Conservation (phyloP, 30 jellyfish, hydroid and myxozoan species). For the Pseudorhiza aurosa region DNA sequence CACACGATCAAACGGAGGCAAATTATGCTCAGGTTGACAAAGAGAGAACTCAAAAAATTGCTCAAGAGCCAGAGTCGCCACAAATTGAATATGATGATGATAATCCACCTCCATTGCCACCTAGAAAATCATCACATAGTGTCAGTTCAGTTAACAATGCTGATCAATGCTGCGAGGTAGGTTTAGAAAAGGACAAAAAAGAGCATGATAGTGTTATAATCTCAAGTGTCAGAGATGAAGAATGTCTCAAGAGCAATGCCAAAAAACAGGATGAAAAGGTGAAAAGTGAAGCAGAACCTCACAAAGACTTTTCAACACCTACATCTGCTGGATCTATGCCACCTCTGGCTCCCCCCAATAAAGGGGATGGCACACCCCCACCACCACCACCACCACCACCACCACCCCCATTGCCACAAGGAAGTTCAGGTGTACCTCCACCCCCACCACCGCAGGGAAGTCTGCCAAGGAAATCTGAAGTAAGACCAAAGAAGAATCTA, state of each 20-base stretch:
- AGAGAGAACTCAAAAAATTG: neutral
- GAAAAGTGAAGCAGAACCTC: neutral
- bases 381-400: conserved; percentile 63
- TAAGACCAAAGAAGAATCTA: conserved; percentile 78
- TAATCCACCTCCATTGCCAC: conserved; percentile 78
- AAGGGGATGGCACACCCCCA: neutral
- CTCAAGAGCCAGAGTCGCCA: neutral
- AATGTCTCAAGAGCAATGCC: too few relatives aligned
- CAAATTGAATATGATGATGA: conserved; percentile 34
- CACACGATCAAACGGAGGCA: neutral
- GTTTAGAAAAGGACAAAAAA: neutral
- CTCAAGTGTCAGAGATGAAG: too few relatives aligned
- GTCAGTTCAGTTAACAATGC: conserved; percentile 15
- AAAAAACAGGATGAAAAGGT: too few relatives aligned
- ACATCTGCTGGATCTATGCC: neutral
- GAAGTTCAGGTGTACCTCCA: conserved; percentile 69
- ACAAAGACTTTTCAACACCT: neutral
- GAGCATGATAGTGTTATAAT: neutral
- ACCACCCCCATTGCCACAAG: conserved; percentile 77
- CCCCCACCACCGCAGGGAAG: conserved; percentile 79
- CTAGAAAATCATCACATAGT: conserved; percentile 25
- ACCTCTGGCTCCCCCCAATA: neutral
- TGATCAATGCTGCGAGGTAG: neutral
- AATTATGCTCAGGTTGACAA: conserved; percentile 68
- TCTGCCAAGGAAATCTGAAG: conserved; percentile 75